Evolutionary conservation across 2,113 vertebrate species (phyloP).

Genomic region (Procapra przewalskii): DNA sequence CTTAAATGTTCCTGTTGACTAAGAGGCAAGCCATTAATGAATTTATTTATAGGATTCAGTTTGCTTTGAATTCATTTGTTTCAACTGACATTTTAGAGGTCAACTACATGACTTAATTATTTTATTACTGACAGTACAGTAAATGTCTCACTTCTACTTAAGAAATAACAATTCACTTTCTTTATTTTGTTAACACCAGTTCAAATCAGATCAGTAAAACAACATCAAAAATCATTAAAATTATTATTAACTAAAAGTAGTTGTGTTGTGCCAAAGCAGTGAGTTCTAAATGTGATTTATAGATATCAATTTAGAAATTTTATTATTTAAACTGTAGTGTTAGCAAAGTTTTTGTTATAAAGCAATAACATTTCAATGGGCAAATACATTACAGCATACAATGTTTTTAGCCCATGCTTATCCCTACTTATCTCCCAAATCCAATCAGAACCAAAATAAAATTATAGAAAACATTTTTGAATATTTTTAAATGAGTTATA

Average conservation of each 20-base stretch:
- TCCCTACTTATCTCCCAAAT: not conserved
- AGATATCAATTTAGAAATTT: not conserved
- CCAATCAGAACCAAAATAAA: not conserved
- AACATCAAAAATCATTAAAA: not conserved
- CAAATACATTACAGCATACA: not conserved
- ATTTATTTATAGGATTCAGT: conserved; percentile 32
- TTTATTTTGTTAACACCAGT: not conserved
- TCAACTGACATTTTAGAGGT: conserved; percentile 28
- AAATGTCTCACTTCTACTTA: not conserved
- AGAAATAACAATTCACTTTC: not conserved
- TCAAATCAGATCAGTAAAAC: not conserved
- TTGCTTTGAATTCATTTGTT: conserved; percentile 48
- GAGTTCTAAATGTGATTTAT: not conserved
- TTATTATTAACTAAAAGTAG: not conserved
- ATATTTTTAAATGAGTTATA: not conserved
- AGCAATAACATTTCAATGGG: not conserved
- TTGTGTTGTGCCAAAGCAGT: not conserved
- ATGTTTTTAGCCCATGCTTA: not conserved
- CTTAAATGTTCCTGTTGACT: conserved; percentile 19
- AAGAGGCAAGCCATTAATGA: conserved; percentile 8
- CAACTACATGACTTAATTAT: conserved; percentile 4
- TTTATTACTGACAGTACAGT: not conserved
- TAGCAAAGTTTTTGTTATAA: not conserved
- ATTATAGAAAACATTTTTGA: not conserved
- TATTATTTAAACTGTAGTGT: not conserved